Evolutionary conservation across 2,113 vertebrate species (phyloP), one percentile per base, ranked within the genome.

Genomic region (Rhineura floridana): DNA sequence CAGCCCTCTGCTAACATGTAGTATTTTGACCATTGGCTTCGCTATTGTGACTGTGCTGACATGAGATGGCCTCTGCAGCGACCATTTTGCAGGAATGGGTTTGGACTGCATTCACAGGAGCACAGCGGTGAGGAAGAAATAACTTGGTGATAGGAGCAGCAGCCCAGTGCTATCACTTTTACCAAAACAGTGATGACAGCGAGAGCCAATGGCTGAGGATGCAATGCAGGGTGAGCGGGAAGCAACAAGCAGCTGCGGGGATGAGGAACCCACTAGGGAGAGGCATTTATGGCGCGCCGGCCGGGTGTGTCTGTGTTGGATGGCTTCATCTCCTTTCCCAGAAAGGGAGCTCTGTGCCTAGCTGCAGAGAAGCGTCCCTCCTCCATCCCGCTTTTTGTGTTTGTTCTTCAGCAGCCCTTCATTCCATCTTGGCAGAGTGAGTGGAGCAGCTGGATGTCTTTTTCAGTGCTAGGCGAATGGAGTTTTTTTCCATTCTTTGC

Each of bases 401-500:
- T 42, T 79, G 62, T 72, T 84, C 82, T 79, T 28, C 63, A 62
- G 48, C 46, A 67, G 42, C 50, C 55, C 62, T 59, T 55, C 50
- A 52, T 80, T 89, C 75, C 39, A 28, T 88, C 28, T 78, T 88
- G 87, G 81, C 81, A 70, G 65, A 78, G 30, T 69, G 50, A 80
- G 48, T 46, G 48, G 50, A 84, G 63, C 88, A 89, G 82, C 88
- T 89, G 88, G 82, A 84, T 78, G 48, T n/a, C 65, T 52, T 77
- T 70, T 59, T 50, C 65, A 59, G 5, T 69, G 46, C 28, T 48
- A 33, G 46, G 33, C 23, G n/a, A 67, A 55, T 19, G 62, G 63
- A 75, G n/a, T 10, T 5, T 12, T 23, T 48, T 50, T 21, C 62
- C 36, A 28, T 36, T 23, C 2, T 15, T 33, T 70, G 30, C 8